Conservation (phyloP, 2,888 invertebrate genomes). For the Blastobasis lacticolella region DNA sequence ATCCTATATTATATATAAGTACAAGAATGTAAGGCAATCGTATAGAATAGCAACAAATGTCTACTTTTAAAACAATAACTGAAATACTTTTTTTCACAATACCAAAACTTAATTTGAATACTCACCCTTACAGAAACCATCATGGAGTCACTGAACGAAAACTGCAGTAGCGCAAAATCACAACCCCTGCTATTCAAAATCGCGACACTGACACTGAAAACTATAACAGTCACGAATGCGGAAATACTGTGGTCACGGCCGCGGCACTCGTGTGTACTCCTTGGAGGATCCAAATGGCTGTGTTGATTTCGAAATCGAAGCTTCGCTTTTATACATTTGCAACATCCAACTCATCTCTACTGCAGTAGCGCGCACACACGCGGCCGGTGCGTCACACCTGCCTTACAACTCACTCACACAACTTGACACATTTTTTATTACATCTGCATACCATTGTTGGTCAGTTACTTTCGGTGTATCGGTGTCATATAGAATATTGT, state of each 20-base stretch:
- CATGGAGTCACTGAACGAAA: conserved; percentile 39
- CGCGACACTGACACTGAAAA: conserved; percentile 1
- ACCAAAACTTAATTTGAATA: conserved; percentile 2
- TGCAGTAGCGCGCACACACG: conserved; percentile 38
- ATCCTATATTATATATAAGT: background rate
- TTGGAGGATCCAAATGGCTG: conserved; percentile 65
- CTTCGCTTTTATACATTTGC: conserved; percentile 70
- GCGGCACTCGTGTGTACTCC: conserved; percentile 54
- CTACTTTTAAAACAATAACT: too few relatives aligned
- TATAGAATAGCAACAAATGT: too few relatives aligned
- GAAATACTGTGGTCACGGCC: conserved; percentile 50
- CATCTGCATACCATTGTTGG: conserved; percentile 49
- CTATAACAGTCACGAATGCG: conserved; percentile 46
- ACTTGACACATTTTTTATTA: conserved; percentile 43
- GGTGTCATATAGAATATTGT: conserved; percentile 43
- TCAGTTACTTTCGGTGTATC: conserved; percentile 43
- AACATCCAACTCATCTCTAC: conserved; percentile 61
- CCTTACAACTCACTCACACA: conserved; percentile 19
- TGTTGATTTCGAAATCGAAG: conserved; percentile 71
- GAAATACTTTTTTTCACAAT: too few relatives aligned
- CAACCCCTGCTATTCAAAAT: background rate
- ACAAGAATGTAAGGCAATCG: background rate
- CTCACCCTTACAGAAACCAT: conserved; percentile 53
- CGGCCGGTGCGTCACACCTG: conserved; percentile 32
- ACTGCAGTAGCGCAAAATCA: conserved; percentile 1